Evolutionary conservation across 2,888 invertebrate species (phyloP).

Genomic region (Melanostoma scalare): DNA sequence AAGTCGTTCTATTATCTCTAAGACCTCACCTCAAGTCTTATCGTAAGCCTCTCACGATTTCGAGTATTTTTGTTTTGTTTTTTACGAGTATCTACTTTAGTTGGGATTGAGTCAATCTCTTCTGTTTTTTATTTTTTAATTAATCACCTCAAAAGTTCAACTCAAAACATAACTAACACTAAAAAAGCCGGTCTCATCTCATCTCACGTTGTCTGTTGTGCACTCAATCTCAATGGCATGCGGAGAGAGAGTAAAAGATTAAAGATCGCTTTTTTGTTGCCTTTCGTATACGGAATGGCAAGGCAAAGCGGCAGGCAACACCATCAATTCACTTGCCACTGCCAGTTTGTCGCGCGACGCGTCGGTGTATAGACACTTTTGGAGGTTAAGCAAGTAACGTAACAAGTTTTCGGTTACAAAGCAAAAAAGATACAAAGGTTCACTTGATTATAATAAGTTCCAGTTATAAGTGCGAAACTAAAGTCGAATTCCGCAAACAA

Average conservation of each 20-base stretch:
- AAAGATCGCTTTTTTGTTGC: constrained; percentile 49
- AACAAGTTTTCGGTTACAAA: background rate
- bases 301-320: constrained; percentile 20
- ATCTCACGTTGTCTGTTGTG: constrained; percentile 1
- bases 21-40: constrained; percentile 10
- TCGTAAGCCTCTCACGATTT: constrained; percentile 30
- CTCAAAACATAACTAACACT: constrained; percentile 41
- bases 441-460: constrained; percentile 15
- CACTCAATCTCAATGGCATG: constrained; percentile 38
- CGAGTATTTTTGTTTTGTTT: constrained; percentile 30
- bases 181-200: constrained; percentile 67
- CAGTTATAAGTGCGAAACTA: constrained; percentile 7
- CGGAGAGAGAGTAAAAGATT: constrained; percentile 53
- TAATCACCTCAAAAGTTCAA: constrained; percentile 20
- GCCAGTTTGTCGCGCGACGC: constrained; percentile 67
- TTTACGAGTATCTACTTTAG: too few species aligned
- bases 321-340: constrained; percentile 63
- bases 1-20: background rate
- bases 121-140: background rate
- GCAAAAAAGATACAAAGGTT: constrained; percentile 33
- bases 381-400: too few species aligned
- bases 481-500: constrained; percentile 8
- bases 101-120: constrained; percentile 9
- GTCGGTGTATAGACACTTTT: constrained; percentile 51
- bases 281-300: constrained; percentile 24